Base-by-base conservation (phyloP, 2,888 invertebrate species). In the Lycia hirtaria region DNA sequence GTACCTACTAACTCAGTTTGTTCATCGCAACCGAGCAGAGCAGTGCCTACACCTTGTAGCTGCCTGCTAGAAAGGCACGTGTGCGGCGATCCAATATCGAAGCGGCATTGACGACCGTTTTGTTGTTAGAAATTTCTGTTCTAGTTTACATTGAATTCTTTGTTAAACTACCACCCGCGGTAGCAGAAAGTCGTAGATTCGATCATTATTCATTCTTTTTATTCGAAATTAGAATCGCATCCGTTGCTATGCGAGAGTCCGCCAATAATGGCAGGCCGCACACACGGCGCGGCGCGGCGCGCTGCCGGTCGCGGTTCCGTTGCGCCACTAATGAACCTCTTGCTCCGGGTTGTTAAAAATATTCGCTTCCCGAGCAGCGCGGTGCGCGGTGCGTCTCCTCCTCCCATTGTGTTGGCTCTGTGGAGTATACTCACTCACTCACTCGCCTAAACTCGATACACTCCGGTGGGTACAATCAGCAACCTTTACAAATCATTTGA, bases 291-390 rank as follows among this genome's bases (percentile, higher is more conserved):
- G 17, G 19, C n/a, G 37, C 17, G 5, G 40, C 32, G 10, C n/a
- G 56, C 24, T 48, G 4, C 37, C 37, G 37, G 10, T 17, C 38
- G 48, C 52, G 56, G 37, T 33, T 30, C 50, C 28, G 45, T 41
- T 49, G 58, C 45, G 56, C 40, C 64, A 22, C 67, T 70, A 69
- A 69, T 65, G 68, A 69, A 62, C 68, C 65, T 62, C 56, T 30
- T 38, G 53, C 56, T 47, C 15, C 15, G 40, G 66, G 60, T 72
- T 68, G 71, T 72, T 71, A 72, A 71, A 71, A 71, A 68, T 67
- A 45, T 68, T 67, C 68, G 69, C 64, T 67, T n/a, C 40, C 35
- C 55, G 60, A 52, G 45, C 62, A 49, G 44, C 5, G 37, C 5
- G 38, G 44, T 3, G 37, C 5, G 38, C 22, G 19, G 20, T n/a